Base-by-base conservation (phyloP, 2,113 vertebrate species). In the Lasiurus borealis region DNA sequence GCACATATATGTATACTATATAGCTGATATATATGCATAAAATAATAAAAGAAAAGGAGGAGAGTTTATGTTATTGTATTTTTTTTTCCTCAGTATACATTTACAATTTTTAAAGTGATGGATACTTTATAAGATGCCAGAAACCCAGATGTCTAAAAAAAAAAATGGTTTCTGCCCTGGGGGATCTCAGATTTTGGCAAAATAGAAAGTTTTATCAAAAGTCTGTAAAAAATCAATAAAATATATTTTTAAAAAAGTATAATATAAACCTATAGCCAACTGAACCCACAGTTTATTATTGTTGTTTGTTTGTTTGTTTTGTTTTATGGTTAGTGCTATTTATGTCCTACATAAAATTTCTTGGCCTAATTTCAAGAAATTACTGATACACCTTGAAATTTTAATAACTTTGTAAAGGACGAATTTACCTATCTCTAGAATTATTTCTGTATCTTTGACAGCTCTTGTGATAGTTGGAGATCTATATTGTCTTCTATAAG, bases 341-440 rank as follows among this genome's bases (percentile, higher is more conserved):
- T 88, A 16, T 50, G 50, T 29, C 3, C 13, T 54, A 16, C 40
- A 2, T 16, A n/a, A 80, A 6, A 50, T 62, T 69, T 92, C 7
- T 27, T 82, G 85, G 21, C 16, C 15, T 81, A 66, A 64, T 34
- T 6, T 0, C 34, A 73, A 25, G 12, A n/a, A n/a, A n/a, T 68
- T 8, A 10, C 5, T 40, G 40, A 5, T 40, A 82, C 19, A 80
- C 57, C 8, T 54, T 88, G 77, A 92, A 91, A 75, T 78, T 91
- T 97, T 93, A 96, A 96, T 90, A 92, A 96, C 87, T 94, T 93
- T 69, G 36, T 46, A 71, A 90, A 87, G 64, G 64, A 93, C 89
- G 8, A 66, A 94, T 91, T 93, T 93, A 16, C n/a, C 46, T 64
- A 87, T 90, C 85, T 92, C 90, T 50, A 48, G 62, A 89, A 50